A percentile compares a stretch with the other conserved stretches of the same genome.
Evolutionary conservation across 2,888 invertebrate species (phyloP).

Genomic region (Netelia melanura): DNA sequence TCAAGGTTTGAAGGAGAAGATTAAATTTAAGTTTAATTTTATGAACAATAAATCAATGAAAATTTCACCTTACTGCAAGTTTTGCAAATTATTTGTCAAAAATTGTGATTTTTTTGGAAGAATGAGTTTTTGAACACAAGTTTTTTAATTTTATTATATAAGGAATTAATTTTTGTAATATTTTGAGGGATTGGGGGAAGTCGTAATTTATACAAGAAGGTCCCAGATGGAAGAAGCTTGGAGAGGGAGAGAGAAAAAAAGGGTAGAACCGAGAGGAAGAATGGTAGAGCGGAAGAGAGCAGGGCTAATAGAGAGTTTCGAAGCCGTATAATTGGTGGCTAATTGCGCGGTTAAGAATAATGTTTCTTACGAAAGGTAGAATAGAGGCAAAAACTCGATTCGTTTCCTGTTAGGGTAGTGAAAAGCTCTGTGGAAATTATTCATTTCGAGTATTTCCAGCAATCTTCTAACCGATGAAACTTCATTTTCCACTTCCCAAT

Average conservation of each 20-base stretch:
- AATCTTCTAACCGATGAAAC: background rate
- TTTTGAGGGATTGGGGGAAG: slow-evolving; percentile 1
- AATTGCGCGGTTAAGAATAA: slow-evolving; percentile 65
- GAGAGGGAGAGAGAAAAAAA: background rate
- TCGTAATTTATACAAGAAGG: slow-evolving; percentile 23
- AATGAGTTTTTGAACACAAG: too few species aligned
- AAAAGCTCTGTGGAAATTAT: background rate
- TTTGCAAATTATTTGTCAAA: too few species aligned
- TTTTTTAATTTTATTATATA: too few species aligned
- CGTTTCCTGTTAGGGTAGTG: background rate
- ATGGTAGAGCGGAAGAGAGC: slow-evolving; percentile 15
- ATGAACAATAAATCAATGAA: too few species aligned
- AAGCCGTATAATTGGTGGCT: slow-evolving; percentile 64
- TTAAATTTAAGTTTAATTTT: too few species aligned
- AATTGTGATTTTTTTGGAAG: too few species aligned
- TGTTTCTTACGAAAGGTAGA: slow-evolving; percentile 52
- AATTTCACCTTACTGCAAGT: too few species aligned
- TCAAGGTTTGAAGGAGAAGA: too few species aligned
- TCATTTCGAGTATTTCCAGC: background rate
- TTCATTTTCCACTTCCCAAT: too few species aligned
- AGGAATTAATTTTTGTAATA: background rate
- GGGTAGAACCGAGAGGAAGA: slow-evolving; percentile 27
- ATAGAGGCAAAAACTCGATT: background rate
- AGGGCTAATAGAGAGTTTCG: slow-evolving; percentile 53
- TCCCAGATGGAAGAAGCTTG: background rate